A percentile compares a stretch with the other conserved stretches of the same genome.
Evolutionary conservation across 2,113 vertebrate species (phyloP).

Genomic region (Ceyx melanurus): DNA sequence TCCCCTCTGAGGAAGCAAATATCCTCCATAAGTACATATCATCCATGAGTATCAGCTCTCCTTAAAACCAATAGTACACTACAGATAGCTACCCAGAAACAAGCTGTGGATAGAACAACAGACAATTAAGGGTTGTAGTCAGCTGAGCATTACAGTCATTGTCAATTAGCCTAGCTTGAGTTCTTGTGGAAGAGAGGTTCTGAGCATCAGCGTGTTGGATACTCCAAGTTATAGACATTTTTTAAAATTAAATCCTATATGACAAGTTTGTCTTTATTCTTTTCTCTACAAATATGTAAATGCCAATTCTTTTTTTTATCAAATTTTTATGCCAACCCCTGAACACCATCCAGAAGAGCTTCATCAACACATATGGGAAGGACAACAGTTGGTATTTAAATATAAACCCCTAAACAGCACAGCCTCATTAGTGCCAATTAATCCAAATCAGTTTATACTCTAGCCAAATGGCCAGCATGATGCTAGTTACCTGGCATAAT

Average conservation of each 20-base stretch:
- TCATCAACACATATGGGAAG: neutral
- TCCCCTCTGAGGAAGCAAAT: neutral
- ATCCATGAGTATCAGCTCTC: neutral
- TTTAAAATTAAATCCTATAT: neutral
- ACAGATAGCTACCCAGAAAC: neutral
- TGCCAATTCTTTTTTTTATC: neutral
- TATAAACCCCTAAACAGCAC: neutral
- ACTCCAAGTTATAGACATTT: neutral
- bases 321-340: neutral
- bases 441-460: neutral
- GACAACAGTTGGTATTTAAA: neutral
- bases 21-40: neutral
- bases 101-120: neutral
- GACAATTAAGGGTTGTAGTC: neutral
- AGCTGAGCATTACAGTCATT: neutral
- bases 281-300: neutral
- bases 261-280: neutral
- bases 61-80: neutral
- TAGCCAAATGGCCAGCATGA: neutral
- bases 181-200: neutral
- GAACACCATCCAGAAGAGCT: neutral
- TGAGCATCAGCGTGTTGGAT: neutral
- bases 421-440: neutral
- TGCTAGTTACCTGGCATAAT: neutral
- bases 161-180: neutral